Base-by-base conservation (phyloP, 2,113 vertebrate genomes). In the Tinamus guttatus region DNA sequence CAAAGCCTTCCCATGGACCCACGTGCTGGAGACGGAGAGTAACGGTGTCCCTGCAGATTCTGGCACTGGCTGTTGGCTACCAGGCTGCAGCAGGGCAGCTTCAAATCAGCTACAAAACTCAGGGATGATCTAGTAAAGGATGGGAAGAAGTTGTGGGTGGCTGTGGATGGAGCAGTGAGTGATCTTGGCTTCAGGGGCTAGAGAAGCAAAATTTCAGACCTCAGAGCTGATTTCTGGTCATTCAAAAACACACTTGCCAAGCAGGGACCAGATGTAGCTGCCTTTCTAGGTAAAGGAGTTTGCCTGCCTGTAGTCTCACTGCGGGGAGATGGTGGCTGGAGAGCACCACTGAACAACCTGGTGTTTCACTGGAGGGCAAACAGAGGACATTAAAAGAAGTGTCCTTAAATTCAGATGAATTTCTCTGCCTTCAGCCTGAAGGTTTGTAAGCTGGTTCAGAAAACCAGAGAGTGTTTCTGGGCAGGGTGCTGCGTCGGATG, bases 91-190 rank as follows among this genome's bases (percentile, higher is more conserved):
- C 51, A 62, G 8, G 78, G 49, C 82, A 71, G 34, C 59, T 74
- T 65, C 49, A 49, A 17, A 34, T 62, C 41, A 25, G 38, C 65
- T 54, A 49, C 52, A n/a, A 11, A 69, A 17, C 59, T 59, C 32
- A 6, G 54, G 28, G 41, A 9, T 49, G 59, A 3, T 24, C 34
- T 47, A 21, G n/a, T 12, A 51, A 49, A 71, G 62, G 28, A 18
- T 5, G 24, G 19, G 47, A 21, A 58, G 2, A 25, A 87, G 21
- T 40, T 10, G 4, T 11, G 19, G 24, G 25, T 32, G 24, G 0
- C 0, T 30, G 34, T 28, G 84, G 17, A 3, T 63, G 62, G 45
- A 22, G 36, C 69, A 70, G 17, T 2, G 0, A 32, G 85, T 16
- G 54, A 30, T 1, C 52, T 81, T 74, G 45, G 47, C 18, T 83